phyloP scores from a whole-genome alignment of 2,888 invertebrate species.

The Caenorhabditis sp. region DNA sequence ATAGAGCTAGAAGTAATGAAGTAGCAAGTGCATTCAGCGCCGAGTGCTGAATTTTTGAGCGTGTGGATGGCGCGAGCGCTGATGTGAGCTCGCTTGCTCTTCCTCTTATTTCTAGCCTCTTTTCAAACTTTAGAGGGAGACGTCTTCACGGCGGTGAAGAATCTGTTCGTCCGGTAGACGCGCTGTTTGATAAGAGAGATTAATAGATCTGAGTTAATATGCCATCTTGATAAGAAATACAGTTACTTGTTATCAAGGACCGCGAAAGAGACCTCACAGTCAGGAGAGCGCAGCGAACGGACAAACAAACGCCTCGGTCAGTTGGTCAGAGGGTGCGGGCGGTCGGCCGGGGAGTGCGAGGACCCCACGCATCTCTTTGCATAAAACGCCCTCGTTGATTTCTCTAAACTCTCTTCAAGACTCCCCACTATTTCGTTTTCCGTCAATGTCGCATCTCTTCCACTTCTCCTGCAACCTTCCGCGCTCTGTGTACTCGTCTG shows the following conservation, averaged over 20 bases:
- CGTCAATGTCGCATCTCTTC: neutral
- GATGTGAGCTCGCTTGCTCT: too few relatives aligned
- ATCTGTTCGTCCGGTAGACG: too few relatives aligned
- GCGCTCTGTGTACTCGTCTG: conserved; percentile 1
- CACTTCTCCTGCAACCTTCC: neutral
- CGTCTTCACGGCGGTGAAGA: too few relatives aligned
- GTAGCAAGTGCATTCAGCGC: too few relatives aligned
- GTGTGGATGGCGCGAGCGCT: too few relatives aligned
- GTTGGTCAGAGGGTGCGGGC: conserved; percentile 5
- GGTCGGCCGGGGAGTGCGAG: conserved; percentile 19
- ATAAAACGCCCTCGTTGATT: conserved; percentile 5
- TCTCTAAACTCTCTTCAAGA: neutral
- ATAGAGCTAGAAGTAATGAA: too few relatives aligned
- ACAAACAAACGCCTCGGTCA: conserved; percentile 14
- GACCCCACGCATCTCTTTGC: conserved; percentile 25
- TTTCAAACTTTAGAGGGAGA: too few relatives aligned
- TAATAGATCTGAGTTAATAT: neutral
- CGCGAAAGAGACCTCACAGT: neutral
- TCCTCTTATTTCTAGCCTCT: too few relatives aligned
- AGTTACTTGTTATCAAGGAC: neutral
- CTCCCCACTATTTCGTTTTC: neutral
- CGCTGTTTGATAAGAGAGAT: too few relatives aligned
- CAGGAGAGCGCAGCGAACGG: conserved; percentile 2
- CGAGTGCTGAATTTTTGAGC: too few relatives aligned
- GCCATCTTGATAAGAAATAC: neutral